phyloP scores from a whole-genome alignment of 2,797 vertebrate species.

The Anabacerthia variegaticeps region DNA sequence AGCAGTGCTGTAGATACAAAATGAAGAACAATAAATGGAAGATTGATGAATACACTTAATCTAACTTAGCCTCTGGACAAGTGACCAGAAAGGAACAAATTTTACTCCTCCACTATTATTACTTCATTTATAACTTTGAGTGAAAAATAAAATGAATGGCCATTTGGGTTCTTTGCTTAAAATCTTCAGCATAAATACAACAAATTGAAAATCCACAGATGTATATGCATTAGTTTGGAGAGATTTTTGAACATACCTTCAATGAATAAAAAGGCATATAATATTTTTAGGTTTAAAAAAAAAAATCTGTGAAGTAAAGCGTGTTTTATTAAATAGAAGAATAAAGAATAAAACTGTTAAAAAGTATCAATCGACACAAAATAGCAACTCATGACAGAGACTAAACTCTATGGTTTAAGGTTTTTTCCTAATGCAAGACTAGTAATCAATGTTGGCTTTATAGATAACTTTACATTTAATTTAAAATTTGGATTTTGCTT shows the following conservation, averaged over 20 bases:
- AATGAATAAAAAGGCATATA: background rate
- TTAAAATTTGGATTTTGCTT: background rate
- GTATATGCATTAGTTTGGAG: background rate
- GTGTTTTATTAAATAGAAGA: background rate
- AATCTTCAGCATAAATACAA: background rate
- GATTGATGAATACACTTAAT: background rate
- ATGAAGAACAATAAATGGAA: background rate
- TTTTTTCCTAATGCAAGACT: background rate
- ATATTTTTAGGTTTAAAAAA: background rate
- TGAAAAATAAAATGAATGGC: background rate
- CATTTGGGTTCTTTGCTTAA: background rate
- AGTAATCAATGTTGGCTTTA: background rate
- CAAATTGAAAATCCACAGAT: background rate
- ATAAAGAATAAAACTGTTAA: background rate
- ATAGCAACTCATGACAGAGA: background rate
- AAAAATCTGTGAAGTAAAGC: background rate
- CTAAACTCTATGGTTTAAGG: background rate
- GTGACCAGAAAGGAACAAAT: background rate
- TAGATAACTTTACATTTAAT: background rate
- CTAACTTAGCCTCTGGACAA: background rate
- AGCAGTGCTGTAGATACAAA: background rate
- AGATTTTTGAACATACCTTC: background rate
- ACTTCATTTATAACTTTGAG: background rate
- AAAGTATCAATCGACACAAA: background rate
- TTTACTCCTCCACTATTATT: background rate